phyloP scores from a whole-genome alignment of 1,140 invertebrate genomes.

The Xylocopa sonorina region DNA sequence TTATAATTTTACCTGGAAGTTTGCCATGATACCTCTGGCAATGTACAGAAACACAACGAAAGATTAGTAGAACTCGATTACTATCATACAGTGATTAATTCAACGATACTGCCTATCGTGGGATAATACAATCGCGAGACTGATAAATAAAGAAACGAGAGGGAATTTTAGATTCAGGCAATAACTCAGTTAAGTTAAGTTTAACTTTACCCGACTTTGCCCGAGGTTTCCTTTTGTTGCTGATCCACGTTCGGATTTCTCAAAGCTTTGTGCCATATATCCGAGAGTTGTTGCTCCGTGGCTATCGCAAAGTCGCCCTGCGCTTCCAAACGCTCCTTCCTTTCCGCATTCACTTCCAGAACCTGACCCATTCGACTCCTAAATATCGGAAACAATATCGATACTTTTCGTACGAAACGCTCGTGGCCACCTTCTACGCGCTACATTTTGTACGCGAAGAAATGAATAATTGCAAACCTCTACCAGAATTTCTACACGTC shows the following conservation, averaged over 20 bases:
- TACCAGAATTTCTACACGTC: too few species aligned
- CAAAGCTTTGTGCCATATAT: conserved; percentile 81
- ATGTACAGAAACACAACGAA: conserved; percentile 54
- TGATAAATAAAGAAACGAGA: not conserved
- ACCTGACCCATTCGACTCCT: conserved; percentile 74
- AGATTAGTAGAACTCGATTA: conserved; percentile 53
- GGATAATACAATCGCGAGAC: too few species aligned
- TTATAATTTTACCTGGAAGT: conserved; percentile 78
- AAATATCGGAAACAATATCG: not conserved
- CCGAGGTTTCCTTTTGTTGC: conserved; percentile 57
- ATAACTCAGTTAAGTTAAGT: not conserved
- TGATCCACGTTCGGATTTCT: conserved; percentile 71
- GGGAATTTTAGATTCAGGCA: not conserved
- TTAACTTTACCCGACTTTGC: conserved; percentile 72
- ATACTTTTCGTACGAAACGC: not conserved
- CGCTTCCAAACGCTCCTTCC: conserved; percentile 72
- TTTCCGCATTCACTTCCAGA: conserved; percentile 76
- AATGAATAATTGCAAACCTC: too few species aligned
- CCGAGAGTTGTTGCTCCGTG: conserved; percentile 78
- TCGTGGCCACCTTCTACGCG: not conserved
- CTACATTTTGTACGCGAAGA: not conserved
- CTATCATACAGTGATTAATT: conserved; percentile 9
- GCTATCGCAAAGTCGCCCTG: conserved; percentile 74
- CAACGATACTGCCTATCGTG: conserved; percentile 24
- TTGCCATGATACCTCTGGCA: conserved; percentile 80